Evolutionary conservation across 2,797 vertebrate genomes (phyloP).

Genomic region (Neosilurus hyrtlii): DNA sequence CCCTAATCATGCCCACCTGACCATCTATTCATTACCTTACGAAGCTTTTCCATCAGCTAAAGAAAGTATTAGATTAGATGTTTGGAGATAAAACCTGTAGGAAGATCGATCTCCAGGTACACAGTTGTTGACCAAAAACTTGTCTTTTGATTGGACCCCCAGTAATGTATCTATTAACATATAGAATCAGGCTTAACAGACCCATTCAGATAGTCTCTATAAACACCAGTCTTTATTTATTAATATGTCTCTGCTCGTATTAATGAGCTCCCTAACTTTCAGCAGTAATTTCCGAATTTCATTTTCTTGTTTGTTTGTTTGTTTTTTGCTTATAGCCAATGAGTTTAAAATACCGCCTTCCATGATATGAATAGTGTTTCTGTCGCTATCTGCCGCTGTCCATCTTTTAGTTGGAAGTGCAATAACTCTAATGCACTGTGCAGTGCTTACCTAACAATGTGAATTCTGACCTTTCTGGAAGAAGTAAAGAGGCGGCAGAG

Average conservation of each 20-base stretch:
- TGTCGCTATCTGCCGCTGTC: background rate
- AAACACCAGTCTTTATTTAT: background rate
- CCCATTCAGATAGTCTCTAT: background rate
- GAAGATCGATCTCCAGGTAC: no score
- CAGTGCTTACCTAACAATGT: background rate
- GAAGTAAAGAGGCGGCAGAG: background rate
- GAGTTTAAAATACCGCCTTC: background rate
- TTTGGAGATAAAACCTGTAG: no score
- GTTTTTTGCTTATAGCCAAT: no score
- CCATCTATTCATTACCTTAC: no score
- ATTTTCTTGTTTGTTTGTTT: background rate
- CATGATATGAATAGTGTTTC: background rate
- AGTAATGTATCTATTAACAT: no score
- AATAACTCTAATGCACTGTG: background rate
- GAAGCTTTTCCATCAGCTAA: no score
- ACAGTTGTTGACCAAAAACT: no score
- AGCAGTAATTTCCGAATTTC: background rate
- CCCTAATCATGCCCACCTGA: no score
- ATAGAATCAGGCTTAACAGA: background rate
- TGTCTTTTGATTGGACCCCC: background rate
- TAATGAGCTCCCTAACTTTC: background rate
- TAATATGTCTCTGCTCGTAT: background rate
- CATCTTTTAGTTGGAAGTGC: background rate
- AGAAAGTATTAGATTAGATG: no score
- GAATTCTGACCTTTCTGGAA: background rate